phyloP scores from a whole-genome alignment of 2,113 vertebrate species.

The Austrofundulus limnaeus region DNA sequence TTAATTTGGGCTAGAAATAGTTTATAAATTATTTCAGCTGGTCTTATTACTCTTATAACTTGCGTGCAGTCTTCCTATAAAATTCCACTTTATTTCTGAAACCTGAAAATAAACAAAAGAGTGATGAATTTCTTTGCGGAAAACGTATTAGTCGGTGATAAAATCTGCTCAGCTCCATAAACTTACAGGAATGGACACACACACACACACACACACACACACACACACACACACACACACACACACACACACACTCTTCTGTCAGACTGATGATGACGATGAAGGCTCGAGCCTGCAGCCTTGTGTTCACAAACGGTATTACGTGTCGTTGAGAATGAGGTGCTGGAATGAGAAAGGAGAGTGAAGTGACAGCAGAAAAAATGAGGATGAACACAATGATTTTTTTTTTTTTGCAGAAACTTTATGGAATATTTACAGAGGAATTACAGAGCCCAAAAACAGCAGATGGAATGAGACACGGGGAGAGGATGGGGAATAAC shows the following conservation, averaged over 20 bases:
- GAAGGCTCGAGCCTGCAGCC: constrained; percentile 47
- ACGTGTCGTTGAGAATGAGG: constrained; percentile 9
- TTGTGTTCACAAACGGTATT: constrained; percentile 27
- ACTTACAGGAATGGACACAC: constrained; percentile 4
- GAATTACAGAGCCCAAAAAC: constrained; percentile 63
- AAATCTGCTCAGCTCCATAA: constrained; percentile 25
- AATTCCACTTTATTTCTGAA: background rate
- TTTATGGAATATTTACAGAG: constrained; percentile 74
- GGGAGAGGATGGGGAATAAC: constrained; percentile 26
- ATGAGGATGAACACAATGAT: constrained; percentile 41
- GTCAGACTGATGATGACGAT: background rate
- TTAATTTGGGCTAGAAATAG: background rate
- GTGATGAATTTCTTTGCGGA: background rate
- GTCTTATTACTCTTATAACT: background rate
- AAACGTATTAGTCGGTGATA: background rate
- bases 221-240: background rate
- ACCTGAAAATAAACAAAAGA: background rate
- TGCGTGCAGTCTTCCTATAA: background rate
- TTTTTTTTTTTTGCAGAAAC: constrained; percentile 69
- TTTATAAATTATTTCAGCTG: too few species aligned
- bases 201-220: constrained; percentile 21
- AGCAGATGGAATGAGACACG: constrained; percentile 46
- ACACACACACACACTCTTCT: background rate
- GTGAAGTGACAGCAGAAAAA: constrained; percentile 4
- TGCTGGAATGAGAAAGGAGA: background rate